Base-by-base conservation (phyloP, 1,140 invertebrate genomes). In the Anoplolepis gracilipes region DNA sequence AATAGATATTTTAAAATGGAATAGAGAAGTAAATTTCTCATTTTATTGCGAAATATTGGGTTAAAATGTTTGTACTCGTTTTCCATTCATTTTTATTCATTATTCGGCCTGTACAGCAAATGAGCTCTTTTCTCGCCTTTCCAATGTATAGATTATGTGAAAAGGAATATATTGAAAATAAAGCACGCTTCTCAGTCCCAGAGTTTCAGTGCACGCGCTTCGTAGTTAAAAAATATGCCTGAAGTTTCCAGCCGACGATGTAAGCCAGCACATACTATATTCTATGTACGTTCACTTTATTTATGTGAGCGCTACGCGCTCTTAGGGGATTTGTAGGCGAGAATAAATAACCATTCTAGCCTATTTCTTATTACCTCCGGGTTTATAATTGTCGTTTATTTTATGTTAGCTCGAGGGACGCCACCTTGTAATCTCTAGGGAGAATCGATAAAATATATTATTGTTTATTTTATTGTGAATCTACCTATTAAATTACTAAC, bases 361-460 rank as follows among this genome's bases (percentile, higher is more conserved):
- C 36, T 81, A 81, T 72, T 81, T 72, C 57, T 81, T 72, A 55
- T 19, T 49, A 49, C 46, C 16, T 33, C 16, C 30, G 6, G 25
- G 36, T 25, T 72, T 81, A 81, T 81, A 81, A 81, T 81, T 81
- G 33, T 25, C 65, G 77, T 81, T 55, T 70, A 81, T 70, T 81
- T 57, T 81, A 70, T 2, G 39, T 6, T 16, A 22, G 11, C n/a
- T 36, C 33, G 30, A n/a, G 42, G 0, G 30, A 64, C 16, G 3
- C 28, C 59, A 13, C 13, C 30, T 67, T 70, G 19, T 19, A 46
- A 7, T 72, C 49, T 72, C n/a, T 19, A 70, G 33, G 22, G 19
- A 28, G 64, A 81, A 36, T 53, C 7, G 13, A 11, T 78, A 46
- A 30, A 49, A 62, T 61, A 49, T 49, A 30, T 22, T 76, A 59